Evolutionary conservation across 2,113 vertebrate genomes (phyloP).

Genomic region (Prunella fulvescens): DNA sequence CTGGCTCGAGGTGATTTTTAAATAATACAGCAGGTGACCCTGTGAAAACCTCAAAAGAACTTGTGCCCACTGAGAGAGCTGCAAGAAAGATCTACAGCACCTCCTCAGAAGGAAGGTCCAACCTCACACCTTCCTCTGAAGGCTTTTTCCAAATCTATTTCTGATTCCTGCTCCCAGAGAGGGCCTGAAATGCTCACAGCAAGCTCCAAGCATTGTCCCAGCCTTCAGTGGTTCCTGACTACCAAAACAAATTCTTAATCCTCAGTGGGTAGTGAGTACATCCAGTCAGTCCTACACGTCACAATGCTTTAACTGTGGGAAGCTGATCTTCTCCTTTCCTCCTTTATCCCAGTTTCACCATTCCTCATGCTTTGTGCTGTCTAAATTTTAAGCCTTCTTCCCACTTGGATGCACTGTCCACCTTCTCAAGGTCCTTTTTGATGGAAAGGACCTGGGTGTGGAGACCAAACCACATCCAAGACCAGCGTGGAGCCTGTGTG

Average conservation of each 20-base stretch:
- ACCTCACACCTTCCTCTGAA: not conserved
- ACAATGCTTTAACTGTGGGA: not conserved
- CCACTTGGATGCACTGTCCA: not conserved
- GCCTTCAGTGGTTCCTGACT: not conserved
- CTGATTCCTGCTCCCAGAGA: not conserved
- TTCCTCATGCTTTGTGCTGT: not conserved
- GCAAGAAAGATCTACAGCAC: not conserved
- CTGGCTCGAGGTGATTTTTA: no score
- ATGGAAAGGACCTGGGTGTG: not conserved
- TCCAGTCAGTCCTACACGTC: not conserved
- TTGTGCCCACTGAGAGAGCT: not conserved
- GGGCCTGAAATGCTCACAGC: not conserved
- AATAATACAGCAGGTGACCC: not conserved
- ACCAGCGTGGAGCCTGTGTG: accelerated
- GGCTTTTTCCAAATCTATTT: not conserved
- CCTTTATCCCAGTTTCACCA: not conserved
- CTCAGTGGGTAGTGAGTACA: not conserved
- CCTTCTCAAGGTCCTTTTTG: not conserved
- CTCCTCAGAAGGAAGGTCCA: not conserved
- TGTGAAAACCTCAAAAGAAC: not conserved
- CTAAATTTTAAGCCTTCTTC: not conserved
- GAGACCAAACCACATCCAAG: not conserved
- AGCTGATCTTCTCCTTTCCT: not conserved
- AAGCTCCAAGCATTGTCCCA: not conserved
- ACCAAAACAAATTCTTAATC: not conserved